Percentiles rank a stretch among this genome's conserved stretches.
phyloP scores from a whole-genome alignment of 2,888 invertebrate genomes.

The Eupithecia subumbrata region DNA sequence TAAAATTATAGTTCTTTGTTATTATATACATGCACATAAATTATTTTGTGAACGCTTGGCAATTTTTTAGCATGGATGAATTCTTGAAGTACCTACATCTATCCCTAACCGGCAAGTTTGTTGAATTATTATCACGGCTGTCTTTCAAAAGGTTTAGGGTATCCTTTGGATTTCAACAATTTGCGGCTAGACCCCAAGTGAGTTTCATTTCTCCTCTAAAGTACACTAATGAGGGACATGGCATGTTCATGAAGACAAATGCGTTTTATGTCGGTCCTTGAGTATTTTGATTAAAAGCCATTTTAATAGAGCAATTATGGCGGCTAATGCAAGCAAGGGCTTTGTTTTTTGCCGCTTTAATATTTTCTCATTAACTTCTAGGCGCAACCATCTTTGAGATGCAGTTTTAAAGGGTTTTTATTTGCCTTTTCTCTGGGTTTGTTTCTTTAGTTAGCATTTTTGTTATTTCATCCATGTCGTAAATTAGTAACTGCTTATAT shows the following conservation, averaged over 20 bases:
- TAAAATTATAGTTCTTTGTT: not conserved
- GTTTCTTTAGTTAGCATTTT: not conserved
- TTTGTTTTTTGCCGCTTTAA: slow-evolving; percentile 29
- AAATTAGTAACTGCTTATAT: slow-evolving; percentile 2
- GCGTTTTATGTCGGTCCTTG: slow-evolving; percentile 36
- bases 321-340: slow-evolving; percentile 33
- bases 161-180: not conserved
- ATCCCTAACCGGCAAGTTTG: not conserved
- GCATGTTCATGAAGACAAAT: slow-evolving; percentile 42
- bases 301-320: slow-evolving; percentile 64
- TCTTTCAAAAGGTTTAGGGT: not conserved
- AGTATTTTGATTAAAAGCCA: slow-evolving; percentile 64
- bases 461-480: slow-evolving; percentile 7
- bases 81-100: not conserved
- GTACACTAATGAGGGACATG: slow-evolving; percentile 11
- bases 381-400: not conserved
- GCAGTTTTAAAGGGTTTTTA: slow-evolving; percentile 2
- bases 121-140: not conserved
- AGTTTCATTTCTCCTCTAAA: slow-evolving; percentile 21
- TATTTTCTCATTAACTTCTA: slow-evolving; percentile 22
- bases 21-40: not conserved
- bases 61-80: not conserved
- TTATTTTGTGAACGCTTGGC: not conserved
- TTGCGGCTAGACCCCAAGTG: not conserved
- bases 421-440: not conserved